Evolutionary conservation across 2,888 invertebrate species (phyloP).

Genomic region (Zhengitettix transpicula): DNA sequence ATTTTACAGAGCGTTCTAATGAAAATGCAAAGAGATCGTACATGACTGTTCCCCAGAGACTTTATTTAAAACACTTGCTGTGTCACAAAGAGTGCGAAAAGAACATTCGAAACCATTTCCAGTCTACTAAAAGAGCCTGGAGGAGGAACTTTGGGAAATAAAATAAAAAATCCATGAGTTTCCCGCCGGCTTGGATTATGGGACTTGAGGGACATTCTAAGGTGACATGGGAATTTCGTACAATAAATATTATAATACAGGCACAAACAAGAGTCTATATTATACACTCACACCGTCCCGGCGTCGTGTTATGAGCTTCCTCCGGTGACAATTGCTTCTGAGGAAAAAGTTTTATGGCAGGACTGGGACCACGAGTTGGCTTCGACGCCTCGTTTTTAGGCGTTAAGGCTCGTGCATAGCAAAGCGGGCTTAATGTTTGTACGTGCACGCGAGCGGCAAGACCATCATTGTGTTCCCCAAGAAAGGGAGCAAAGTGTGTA

Average conservation of each 20-base stretch:
- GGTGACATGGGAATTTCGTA: constrained; percentile 29
- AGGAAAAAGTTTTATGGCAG: constrained; percentile 28
- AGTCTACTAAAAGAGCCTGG: constrained; percentile 7
- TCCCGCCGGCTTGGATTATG: constrained; percentile 7
- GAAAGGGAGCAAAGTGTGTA: too few relatives aligned
- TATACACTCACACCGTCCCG: constrained; percentile 2
- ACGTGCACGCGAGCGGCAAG: too few relatives aligned
- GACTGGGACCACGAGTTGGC: constrained; percentile 18
- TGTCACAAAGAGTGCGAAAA: constrained; percentile 7
- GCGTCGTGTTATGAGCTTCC: constrained; percentile 6
- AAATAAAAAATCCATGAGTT: constrained; percentile 11
- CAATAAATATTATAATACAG: constrained; percentile 31
- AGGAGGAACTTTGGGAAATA: constrained; percentile 8
- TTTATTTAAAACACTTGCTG: constrained; percentile 11
- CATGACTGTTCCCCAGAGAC: constrained; percentile 3
- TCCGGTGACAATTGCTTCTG: constrained; percentile 19
- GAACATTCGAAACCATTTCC: constrained; percentile 11
- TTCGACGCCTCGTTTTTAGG: constrained; percentile 1
- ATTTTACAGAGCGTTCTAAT: constrained; percentile 7
- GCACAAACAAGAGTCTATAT: constrained; percentile 2
- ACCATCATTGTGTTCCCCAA: too few relatives aligned
- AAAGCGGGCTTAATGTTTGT: too few relatives aligned
- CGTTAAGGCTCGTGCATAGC: background rate
- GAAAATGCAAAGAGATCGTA: constrained; percentile 6
- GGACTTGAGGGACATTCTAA: constrained; percentile 7